A percentile compares a stretch with the other conserved stretches of the same genome.
phyloP scores from a whole-genome alignment of 1,140 invertebrate species.

The Pissodes strobi region DNA sequence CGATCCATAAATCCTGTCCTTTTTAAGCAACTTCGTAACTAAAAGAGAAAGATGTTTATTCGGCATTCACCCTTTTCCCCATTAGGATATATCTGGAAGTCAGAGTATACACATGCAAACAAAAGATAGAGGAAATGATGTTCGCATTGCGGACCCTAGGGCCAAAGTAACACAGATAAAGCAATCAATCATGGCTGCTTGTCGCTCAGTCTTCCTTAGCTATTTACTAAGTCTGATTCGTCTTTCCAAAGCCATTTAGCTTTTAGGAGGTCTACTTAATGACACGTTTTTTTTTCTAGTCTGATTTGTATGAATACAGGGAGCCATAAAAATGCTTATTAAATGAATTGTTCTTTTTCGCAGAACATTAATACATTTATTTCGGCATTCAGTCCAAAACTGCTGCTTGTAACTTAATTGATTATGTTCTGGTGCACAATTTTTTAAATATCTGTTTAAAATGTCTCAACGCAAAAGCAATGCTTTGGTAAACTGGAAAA shows the following conservation, averaged over 20 bases:
- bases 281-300: no score
- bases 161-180: conserved; percentile 26
- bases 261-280: not conserved
- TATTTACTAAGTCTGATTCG: conserved; percentile 15
- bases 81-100: conserved; percentile 33
- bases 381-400: no score
- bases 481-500: no score
- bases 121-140: conserved; percentile 34
- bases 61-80: conserved; percentile 21
- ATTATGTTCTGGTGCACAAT: no score
- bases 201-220: conserved; percentile 8
- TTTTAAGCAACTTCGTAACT: conserved; percentile 24
- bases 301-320: no score
- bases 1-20: conserved; percentile 21
- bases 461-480: no score
- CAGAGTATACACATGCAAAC: conserved; percentile 30
- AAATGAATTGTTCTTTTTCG: no score
- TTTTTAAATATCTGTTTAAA: no score
- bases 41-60: conserved; percentile 30
- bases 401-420: no score
- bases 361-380: no score
- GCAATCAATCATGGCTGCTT: conserved; percentile 28
- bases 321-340: no score
- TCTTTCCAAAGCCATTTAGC: not conserved
- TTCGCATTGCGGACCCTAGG: conserved; percentile 28